Evolutionary conservation across 2,113 vertebrate genomes (phyloP).

Genomic region (Eonycteris spelaea): DNA sequence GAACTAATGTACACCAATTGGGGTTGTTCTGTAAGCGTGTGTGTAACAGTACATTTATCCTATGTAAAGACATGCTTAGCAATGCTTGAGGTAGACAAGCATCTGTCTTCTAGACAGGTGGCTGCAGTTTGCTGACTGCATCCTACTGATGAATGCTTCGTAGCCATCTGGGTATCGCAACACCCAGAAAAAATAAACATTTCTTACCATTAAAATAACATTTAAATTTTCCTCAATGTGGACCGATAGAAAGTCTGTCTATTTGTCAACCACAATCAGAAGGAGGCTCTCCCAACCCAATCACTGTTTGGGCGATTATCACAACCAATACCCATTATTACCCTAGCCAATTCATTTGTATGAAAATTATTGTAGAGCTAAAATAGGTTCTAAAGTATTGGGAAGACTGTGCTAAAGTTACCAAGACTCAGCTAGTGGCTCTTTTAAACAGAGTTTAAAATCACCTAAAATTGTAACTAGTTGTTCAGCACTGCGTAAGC

Average conservation of each 20-base stretch:
- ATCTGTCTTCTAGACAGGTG: not conserved
- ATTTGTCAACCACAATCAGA: not conserved
- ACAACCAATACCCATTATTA: not conserved
- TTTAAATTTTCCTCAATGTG: not conserved
- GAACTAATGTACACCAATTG: fast-evolving
- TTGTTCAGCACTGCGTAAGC: not conserved
- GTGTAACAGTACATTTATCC: no score
- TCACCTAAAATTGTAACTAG: not conserved
- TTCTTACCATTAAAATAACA: not conserved
- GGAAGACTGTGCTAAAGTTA: not conserved
- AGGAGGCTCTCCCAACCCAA: not conserved
- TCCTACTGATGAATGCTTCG: not conserved
- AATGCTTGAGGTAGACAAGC: not conserved
- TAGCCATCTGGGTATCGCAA: not conserved
- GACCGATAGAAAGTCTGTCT: not conserved
- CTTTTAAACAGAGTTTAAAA: not conserved
- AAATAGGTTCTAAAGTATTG: not conserved
- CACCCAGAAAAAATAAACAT: not conserved
- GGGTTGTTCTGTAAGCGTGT: not conserved
- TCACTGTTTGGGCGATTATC: not conserved
- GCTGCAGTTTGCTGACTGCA: not conserved
- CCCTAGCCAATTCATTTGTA: not conserved
- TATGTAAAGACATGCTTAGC: no score
- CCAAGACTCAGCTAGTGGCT: not conserved
- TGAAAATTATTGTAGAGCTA: not conserved